phyloP scores from a whole-genome alignment of 2,113 vertebrate species.

The Typhlomys cinereus region DNA sequence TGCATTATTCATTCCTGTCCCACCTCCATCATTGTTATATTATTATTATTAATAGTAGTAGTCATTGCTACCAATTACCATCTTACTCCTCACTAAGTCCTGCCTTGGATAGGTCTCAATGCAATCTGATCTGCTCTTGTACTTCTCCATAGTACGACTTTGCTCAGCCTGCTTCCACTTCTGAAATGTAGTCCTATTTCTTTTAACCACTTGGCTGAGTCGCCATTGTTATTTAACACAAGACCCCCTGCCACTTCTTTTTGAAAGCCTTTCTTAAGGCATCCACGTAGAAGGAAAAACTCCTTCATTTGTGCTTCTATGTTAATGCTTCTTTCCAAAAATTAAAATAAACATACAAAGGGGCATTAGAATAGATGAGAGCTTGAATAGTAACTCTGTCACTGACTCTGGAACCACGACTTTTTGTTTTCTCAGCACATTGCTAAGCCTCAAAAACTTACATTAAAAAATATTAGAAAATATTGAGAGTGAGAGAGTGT shows the following conservation, averaged over 20 bases:
- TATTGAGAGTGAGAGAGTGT: too few relatives aligned
- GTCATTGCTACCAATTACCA: background rate
- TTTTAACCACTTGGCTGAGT: background rate
- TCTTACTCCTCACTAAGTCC: background rate
- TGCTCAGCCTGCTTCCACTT: rapidly evolving
- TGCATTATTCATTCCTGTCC: too few relatives aligned
- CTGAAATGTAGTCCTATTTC: too few relatives aligned
- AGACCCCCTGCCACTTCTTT: background rate
- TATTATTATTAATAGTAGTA: too few relatives aligned
- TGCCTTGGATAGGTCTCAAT: rapidly evolving
- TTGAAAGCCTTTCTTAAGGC: background rate
- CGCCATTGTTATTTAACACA: background rate
- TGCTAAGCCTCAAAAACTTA: background rate
- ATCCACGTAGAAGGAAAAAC: background rate
- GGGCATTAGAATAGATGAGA: background rate
- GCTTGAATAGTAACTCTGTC: background rate
- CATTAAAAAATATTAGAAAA: too few relatives aligned
- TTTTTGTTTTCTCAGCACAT: background rate
- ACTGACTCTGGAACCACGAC: background rate
- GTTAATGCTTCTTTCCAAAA: background rate
- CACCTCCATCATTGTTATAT: background rate
- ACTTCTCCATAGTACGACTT: background rate
- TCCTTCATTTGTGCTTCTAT: background rate
- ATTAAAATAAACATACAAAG: background rate
- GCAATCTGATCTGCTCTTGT: background rate